Conservation (phyloP, 2,888 invertebrate species). For the Acanthosepion esculentum region DNA sequence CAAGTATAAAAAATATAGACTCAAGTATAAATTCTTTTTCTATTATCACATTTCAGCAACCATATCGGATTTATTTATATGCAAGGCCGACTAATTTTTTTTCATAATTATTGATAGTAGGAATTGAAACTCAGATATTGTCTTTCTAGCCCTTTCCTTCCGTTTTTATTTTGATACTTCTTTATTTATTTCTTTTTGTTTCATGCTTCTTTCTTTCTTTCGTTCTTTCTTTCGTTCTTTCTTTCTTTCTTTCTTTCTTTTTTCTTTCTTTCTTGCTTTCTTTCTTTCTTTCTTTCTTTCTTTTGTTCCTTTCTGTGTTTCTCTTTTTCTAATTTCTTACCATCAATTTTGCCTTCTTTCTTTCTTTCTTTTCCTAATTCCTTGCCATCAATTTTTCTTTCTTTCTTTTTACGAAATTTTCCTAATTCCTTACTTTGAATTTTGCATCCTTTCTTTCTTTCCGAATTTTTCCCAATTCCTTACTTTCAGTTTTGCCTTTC, state of each 20-base stretch:
- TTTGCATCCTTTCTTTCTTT: neutral
- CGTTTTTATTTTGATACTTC: too few species aligned
- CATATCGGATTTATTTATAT: too few species aligned
- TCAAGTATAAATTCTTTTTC: too few species aligned
- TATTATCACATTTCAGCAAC: too few species aligned
- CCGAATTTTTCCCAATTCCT: neutral
- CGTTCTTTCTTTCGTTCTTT: too few species aligned
- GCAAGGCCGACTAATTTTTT: too few species aligned
- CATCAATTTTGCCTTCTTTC: neutral
- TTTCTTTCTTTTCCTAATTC: neutral
- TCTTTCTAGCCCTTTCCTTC: too few species aligned
- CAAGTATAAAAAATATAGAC: too few species aligned
- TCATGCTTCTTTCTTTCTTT: neutral
- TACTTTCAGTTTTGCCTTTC: neutral
- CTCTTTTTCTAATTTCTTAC: neutral
- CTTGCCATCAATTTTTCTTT: neutral
- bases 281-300: neutral
- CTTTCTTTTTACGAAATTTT: neutral
- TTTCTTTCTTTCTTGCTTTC: neutral
- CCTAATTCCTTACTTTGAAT: neutral
- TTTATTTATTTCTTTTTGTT: neutral
- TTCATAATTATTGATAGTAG: too few species aligned
- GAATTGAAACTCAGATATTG: too few species aligned
- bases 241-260: too few species aligned
- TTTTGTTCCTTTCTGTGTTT: neutral